Conservation (phyloP, 2,113 vertebrate genomes). For the Scophthalmus maximus region DNA sequence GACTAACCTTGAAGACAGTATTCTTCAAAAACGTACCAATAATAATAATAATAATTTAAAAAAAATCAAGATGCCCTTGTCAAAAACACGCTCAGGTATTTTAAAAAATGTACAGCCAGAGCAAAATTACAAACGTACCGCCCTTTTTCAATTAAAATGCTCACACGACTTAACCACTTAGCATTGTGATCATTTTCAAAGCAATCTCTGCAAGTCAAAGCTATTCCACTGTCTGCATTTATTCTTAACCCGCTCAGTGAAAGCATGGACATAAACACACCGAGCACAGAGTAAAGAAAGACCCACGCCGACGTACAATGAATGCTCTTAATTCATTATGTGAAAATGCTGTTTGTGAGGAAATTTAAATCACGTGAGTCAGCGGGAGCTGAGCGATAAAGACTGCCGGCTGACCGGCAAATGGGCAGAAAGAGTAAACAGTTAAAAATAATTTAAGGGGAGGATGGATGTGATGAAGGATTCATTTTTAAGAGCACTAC, state of each 20-base stretch:
- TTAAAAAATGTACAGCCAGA: background rate
- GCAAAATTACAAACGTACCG: background rate
- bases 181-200: background rate
- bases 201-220: background rate
- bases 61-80: background rate
- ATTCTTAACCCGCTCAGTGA: background rate
- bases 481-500: constrained; percentile 22
- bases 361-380: constrained; percentile 18
- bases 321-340: constrained; percentile 22
- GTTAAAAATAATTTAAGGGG: constrained; percentile 7
- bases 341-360: constrained; percentile 20
- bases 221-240: background rate
- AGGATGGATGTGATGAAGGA: constrained; percentile 10
- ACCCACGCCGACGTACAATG: background rate
- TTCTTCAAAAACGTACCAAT: background rate
- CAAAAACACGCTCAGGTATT: background rate
- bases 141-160: background rate
- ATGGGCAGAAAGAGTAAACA: constrained; percentile 9
- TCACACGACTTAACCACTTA: background rate
- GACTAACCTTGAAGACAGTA: background rate
- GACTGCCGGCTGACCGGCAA: constrained; percentile 2
- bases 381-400: background rate
- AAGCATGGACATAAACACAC: background rate
- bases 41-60: too few relatives aligned
- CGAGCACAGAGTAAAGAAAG: constrained; percentile 2